Conservation (phyloP, 1,140 invertebrate species). For the Apis cerana region DNA sequence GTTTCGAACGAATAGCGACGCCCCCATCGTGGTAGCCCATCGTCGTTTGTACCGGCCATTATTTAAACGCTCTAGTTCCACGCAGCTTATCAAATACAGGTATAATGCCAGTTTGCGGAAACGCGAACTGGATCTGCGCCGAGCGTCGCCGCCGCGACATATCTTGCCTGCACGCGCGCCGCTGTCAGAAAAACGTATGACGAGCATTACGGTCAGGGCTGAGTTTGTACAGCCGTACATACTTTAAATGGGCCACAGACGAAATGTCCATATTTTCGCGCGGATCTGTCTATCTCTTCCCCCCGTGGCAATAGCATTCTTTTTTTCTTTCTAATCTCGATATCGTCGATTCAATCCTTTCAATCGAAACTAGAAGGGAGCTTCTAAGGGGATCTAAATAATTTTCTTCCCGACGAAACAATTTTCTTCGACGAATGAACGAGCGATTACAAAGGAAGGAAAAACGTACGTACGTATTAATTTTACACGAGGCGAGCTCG, state of each 20-base stretch:
- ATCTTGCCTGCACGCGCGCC: slow-evolving; percentile 46
- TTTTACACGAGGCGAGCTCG: not conserved
- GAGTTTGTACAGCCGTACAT: slow-evolving; percentile 36
- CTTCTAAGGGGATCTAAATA: too few species aligned
- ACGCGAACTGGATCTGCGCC: slow-evolving; percentile 65
- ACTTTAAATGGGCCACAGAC: slow-evolving; percentile 25
- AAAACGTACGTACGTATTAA: too few species aligned
- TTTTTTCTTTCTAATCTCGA: too few species aligned
- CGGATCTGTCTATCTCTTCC: too few species aligned
- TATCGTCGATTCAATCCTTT: too few species aligned
- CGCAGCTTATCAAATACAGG: slow-evolving; percentile 74
- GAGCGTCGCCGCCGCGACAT: slow-evolving; percentile 28
- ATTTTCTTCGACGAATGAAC: too few species aligned
- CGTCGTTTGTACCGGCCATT: slow-evolving; percentile 56
- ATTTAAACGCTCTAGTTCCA: slow-evolving; percentile 74
- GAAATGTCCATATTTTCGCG: slow-evolving; percentile 24
- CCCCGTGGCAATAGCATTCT: too few species aligned
- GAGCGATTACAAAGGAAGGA: too few species aligned
- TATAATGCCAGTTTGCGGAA: slow-evolving; percentile 72
- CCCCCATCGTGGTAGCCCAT: slow-evolving; percentile 60
- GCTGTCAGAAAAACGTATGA: slow-evolving; percentile 58
- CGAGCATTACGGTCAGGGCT: slow-evolving; percentile 61
- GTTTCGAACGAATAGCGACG: slow-evolving; percentile 67
- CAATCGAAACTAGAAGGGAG: too few species aligned
- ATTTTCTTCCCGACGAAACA: too few species aligned